Evolutionary conservation across 2,888 invertebrate species (phyloP).

Genomic region (Cephus pulcher): DNA sequence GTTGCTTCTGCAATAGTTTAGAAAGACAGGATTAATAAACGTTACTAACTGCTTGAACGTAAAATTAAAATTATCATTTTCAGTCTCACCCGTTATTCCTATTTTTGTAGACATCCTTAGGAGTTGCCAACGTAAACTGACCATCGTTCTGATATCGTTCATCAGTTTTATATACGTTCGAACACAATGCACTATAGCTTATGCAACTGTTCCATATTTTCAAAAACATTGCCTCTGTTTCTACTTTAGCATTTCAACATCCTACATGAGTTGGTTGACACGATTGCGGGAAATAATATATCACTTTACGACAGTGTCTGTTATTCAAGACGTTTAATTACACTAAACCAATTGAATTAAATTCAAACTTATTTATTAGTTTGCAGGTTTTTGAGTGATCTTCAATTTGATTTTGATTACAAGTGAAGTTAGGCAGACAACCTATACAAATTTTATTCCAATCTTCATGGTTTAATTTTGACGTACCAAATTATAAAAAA

Average conservation of each 20-base stretch:
- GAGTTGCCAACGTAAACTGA: background rate
- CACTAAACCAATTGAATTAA: background rate
- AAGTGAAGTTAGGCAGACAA: background rate
- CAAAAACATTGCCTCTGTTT: constrained; percentile 26
- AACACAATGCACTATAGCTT: constrained; percentile 18
- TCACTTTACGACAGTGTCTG: constrained; percentile 15
- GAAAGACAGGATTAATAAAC: background rate
- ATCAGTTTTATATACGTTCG: constrained; percentile 16
- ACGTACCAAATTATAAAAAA: background rate
- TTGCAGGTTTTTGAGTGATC: background rate
- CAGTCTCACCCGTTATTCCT: background rate
- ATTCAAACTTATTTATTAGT: background rate
- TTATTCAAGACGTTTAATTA: background rate
- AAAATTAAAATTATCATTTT: background rate
- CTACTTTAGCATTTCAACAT: constrained; percentile 21
- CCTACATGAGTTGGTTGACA: constrained; percentile 15
- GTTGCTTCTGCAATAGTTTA: background rate
- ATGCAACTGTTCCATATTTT: constrained; percentile 18
- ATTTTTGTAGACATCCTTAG: constrained; percentile 1
- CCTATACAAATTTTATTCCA: background rate
- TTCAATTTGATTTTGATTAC: background rate
- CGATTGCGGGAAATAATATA: constrained; percentile 14
- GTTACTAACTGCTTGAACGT: background rate
- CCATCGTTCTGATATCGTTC: background rate
- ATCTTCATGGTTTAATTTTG: background rate